Evolutionary conservation across 2,113 vertebrate genomes (phyloP).

Genomic region (Rousettus leschenaultii): DNA sequence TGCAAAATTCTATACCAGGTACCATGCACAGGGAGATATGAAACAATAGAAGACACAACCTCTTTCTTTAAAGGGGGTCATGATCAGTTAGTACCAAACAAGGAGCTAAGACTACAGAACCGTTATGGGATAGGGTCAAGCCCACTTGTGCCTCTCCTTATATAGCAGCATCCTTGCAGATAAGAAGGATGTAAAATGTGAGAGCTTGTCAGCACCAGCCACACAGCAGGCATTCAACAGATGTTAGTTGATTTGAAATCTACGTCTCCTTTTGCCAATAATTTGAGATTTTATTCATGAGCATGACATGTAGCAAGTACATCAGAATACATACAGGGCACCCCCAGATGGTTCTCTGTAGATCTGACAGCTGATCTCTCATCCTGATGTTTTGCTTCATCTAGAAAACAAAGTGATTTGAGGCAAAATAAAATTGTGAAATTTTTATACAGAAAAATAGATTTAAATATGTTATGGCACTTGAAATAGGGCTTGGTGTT

Average conservation of each 20-base stretch:
- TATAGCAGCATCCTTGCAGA: neutral
- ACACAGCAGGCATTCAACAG: neutral
- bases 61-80: neutral
- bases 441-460: neutral
- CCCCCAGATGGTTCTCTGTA: constrained; percentile 82
- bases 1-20: neutral
- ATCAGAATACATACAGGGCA: constrained; percentile 84
- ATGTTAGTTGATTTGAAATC: neutral
- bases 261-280: neutral
- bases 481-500: neutral
- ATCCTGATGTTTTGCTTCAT: constrained; percentile 79
- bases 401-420: constrained; percentile 76
- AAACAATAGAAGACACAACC: neutral
- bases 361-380: constrained; percentile 80
- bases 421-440: constrained; percentile 4
- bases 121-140: neutral
- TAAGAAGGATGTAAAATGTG: neutral
- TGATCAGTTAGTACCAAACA: neutral
- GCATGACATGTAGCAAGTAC: neutral
- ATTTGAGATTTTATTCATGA: neutral
- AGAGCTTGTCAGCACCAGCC: neutral
- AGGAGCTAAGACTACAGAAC: neutral
- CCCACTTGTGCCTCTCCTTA: neutral
- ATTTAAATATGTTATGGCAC: neutral
- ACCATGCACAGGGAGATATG: neutral